Evolutionary conservation across 92 coral and sea anemone species (phyloP).

Genomic region (Palythoa heliodiscus): DNA sequence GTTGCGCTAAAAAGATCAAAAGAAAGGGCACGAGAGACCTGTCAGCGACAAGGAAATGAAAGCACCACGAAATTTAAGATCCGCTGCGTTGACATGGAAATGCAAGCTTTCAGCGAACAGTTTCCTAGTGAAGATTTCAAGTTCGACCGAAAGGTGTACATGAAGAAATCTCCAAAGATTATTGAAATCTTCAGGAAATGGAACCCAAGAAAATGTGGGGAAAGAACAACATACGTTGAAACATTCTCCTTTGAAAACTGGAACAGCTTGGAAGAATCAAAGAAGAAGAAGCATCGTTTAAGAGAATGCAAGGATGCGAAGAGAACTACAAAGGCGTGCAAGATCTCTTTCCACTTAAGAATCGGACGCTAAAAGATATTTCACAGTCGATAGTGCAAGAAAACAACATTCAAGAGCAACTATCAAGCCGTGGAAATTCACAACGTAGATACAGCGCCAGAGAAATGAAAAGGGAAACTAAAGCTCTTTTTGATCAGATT

Average conservation of each 20-base stretch:
- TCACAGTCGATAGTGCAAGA: background rate
- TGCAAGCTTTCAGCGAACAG: background rate
- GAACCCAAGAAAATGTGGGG: constrained; percentile 15
- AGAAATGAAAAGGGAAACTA: constrained; percentile 11
- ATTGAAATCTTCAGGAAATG: background rate
- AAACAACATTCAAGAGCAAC: constrained; percentile 1
- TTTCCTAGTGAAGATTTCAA: background rate
- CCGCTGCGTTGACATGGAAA: background rate
- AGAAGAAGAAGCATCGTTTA: background rate
- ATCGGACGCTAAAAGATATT: background rate
- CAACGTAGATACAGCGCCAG: background rate
- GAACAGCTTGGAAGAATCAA: background rate
- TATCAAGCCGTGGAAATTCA: background rate
- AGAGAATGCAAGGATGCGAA: background rate
- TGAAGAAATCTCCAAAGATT: background rate
- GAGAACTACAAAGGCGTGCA: background rate
- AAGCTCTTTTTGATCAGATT: constrained; percentile 5
- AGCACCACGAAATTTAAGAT: constrained; percentile 13
- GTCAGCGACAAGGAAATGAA: background rate
- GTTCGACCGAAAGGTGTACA: background rate
- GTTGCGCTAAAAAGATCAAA: constrained; percentile 10
- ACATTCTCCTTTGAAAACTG: constrained; percentile 2
- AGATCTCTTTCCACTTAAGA: background rate
- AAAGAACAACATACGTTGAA: constrained; percentile 5
- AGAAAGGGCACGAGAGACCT: background rate